These are phyloP conservation scores for Crotalus helleri DNA, from an alignment of 2,113 vertebrate species.

Conservation along the genomic window DNA sequence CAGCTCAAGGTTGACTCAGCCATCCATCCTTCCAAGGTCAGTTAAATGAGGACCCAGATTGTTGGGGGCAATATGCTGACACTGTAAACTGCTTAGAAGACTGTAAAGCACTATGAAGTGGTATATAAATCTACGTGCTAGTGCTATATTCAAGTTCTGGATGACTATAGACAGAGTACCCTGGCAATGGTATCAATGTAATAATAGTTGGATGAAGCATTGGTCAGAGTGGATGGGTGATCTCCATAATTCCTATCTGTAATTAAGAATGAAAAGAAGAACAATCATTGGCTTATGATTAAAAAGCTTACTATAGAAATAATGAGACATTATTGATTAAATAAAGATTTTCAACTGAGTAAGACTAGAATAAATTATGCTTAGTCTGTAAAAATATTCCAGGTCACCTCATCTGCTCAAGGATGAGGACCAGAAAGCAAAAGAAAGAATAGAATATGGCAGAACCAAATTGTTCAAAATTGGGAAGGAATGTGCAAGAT, in stretches of 20 bases:
- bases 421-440: background rate
- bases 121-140: background rate
- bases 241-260: background rate
- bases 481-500: background rate
- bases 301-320: background rate
- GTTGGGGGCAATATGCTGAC: background rate
- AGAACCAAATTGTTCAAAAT: background rate
- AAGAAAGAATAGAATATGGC: background rate
- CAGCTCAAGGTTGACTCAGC: background rate
- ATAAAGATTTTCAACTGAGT: background rate
- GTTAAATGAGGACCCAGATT: background rate
- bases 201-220: background rate
- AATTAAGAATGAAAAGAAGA: background rate
- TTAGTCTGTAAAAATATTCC: background rate
- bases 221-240: background rate
- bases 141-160: background rate
- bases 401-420: background rate
- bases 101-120: background rate
- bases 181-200: background rate
- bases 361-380: background rate
- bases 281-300: background rate
- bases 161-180: background rate
- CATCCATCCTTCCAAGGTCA: background rate
- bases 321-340: background rate
- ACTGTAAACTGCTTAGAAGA: background rate